Evolutionary conservation across 1,140 invertebrate species (phyloP).

Genomic region (Caenorhabditis briggsae): DNA sequence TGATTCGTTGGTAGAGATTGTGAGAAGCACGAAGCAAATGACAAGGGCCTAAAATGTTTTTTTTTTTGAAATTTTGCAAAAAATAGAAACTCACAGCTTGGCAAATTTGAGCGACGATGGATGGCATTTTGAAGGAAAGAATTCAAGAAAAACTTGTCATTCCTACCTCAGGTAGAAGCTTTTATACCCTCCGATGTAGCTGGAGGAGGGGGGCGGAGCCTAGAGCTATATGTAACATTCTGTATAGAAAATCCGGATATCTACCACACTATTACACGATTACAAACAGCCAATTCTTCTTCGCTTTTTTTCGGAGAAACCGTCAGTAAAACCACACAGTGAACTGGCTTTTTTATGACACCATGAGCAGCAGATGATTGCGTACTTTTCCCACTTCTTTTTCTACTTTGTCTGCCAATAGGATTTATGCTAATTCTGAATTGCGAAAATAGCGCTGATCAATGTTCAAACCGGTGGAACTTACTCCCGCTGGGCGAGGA

Average conservation of each 20-base stretch:
- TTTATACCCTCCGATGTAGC: not conserved
- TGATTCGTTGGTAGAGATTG: slow-evolving; percentile 34
- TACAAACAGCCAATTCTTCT: not conserved
- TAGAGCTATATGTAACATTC: slow-evolving; percentile 9
- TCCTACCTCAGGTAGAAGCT: not conserved
- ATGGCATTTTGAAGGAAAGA: too few relatives aligned
- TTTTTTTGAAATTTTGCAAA: not conserved
- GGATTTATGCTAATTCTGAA: slow-evolving; percentile 52
- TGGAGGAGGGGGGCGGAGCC: not conserved
- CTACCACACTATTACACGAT: not conserved
- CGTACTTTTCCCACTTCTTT: not conserved
- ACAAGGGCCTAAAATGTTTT: not conserved
- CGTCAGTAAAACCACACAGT: not conserved
- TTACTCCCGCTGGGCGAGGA: not conserved
- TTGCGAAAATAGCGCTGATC: not conserved
- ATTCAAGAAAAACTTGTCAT: not conserved
- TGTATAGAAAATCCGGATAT: slow-evolving; percentile 41
- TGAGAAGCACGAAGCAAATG: slow-evolving; percentile 43
- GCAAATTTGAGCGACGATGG: not conserved
- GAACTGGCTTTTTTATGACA: slow-evolving; percentile 48
- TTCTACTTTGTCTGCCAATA: slow-evolving; percentile 1
- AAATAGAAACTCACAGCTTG: not conserved
- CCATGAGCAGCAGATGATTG: not conserved
- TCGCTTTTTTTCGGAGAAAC: not conserved
- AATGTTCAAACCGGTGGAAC: slow-evolving; percentile 37